Evolutionary conservation across 2,888 invertebrate genomes (phyloP), one percentile per base, ranked within the genome.

Genomic region (Nomada flava): DNA sequence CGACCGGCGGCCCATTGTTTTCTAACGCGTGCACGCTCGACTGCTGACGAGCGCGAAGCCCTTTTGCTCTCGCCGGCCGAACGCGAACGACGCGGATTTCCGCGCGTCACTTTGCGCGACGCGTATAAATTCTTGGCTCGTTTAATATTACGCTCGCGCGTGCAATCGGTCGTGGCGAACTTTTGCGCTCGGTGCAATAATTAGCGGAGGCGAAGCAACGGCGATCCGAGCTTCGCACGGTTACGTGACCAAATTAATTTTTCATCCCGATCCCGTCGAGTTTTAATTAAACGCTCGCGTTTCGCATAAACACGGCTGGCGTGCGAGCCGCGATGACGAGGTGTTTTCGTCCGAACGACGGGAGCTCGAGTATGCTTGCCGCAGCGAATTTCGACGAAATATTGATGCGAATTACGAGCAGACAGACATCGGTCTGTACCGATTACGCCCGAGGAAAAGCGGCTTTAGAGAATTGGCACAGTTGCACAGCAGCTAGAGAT

Each of bases 161-260:
- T 36, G 18, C 65, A 63, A 57, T 26, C 73, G 57, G 15, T 18
- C 29, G 36, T 69, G 42, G 53, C 52, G 62, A 67, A 79, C 63
- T 71, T 78, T 67, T 53, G 62, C 67, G 36, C 60, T 26, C 59
- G 79, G 62, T 64, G 68, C 55, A 79, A 79, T 81, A 81, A 81
- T 81, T 81, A 73, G 68, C 79, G 73, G 57, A 26, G 69, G 57
- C 26, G 79, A 81, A 73, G 79, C 72, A 73, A 72, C 79, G 36
- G 26, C 76, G 72, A 81, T 36, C 72, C 60, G 23, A 36, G 69
- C 68, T 79, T 81, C 79, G 79, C 80, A 73, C 57, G 68, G 80
- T 81, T 81, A 81, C 80, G 80, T 81, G 80, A 81, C 79, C 80
- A 73, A 81, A 81, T 81, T 81, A 81, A 81, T 81, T 81, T 81